A percentile compares a stretch with the other conserved stretches of the same genome.
Evolutionary conservation across 2,797 vertebrate genomes (phyloP).

Genomic region (Periparus ater): DNA sequence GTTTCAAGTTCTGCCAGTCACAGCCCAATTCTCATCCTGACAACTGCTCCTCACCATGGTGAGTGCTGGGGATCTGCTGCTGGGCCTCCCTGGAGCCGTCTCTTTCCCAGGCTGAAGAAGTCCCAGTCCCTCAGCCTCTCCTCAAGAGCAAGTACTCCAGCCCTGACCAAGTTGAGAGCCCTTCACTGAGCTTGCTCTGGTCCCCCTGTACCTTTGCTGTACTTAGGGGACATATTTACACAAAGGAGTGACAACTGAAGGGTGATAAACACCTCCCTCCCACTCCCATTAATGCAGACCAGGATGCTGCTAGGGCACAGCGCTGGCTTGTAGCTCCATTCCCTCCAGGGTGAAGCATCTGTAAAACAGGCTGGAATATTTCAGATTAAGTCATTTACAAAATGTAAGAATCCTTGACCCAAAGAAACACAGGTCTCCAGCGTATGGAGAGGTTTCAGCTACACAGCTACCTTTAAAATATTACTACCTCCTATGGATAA

Average conservation of each 20-base stretch:
- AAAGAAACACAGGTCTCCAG: not conserved
- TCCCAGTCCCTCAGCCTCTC: not conserved
- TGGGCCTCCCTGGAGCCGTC: not conserved
- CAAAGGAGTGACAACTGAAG: not conserved
- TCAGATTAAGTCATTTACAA: not conserved
- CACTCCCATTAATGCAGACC: not conserved
- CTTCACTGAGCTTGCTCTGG: not conserved
- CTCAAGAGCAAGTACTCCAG: not conserved
- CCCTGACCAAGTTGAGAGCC: not conserved
- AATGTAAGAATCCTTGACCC: not conserved
- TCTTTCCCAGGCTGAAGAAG: not conserved
- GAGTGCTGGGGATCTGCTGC: not conserved
- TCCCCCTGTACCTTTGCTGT: not conserved
- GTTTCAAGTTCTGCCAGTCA: not conserved
- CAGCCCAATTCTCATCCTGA: not conserved
- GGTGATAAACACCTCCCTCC: not conserved
- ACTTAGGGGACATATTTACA: not conserved
- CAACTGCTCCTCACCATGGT: rapidly evolving
- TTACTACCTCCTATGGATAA: not conserved
- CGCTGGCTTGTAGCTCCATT: not conserved
- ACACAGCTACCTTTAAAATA: not conserved
- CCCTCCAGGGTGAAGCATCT: not conserved
- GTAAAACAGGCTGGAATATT: not conserved
- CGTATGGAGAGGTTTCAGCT: not conserved
- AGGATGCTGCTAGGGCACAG: not conserved